A percentile compares a stretch with the other conserved stretches of the same genome.
These are phyloP conservation scores for Lydus trimaculatus DNA, from an alignment of 2,888 invertebrate genomes.

Conservation along the genomic window DNA sequence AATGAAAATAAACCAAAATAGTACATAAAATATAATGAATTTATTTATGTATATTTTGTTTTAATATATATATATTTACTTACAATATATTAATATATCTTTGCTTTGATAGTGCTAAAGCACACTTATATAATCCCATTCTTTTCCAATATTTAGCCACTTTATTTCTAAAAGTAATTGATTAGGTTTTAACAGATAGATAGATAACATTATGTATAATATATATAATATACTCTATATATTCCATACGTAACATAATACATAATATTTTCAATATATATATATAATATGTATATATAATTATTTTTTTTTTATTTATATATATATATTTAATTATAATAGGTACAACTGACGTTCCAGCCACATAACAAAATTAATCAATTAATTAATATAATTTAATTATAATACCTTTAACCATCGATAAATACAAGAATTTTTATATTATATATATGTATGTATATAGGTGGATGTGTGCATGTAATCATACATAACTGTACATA, in stretches of 20 bases:
- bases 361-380: conserved; percentile 46
- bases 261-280: too few relatives aligned
- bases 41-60: conserved; percentile 50
- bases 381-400: conserved; percentile 52
- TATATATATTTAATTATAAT: conserved; percentile 42
- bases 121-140: conserved; percentile 45
- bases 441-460: conserved; percentile 13
- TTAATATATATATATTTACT: conserved; percentile 42
- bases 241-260: conserved; percentile 44
- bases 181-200: conserved; percentile 57
- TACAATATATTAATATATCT: conserved; percentile 52
- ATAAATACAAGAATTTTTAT: conserved; percentile 43
- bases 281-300: conserved; percentile 31
- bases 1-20: too few relatives aligned
- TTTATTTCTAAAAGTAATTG: conserved; percentile 51
- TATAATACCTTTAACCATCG: conserved; percentile 56
- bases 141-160: background rate
- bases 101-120: conserved; percentile 42
- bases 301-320: conserved; percentile 39
- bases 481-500: conserved; percentile 44
- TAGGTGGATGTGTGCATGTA: background rate
- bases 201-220: conserved; percentile 51
- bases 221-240: conserved; percentile 54
- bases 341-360: conserved; percentile 54
- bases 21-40: conserved; percentile 61